Percentiles rank a stretch among this genome's conserved stretches.
Evolutionary conservation across 2,888 invertebrate species (phyloP).

Genomic region (Brassicogethes aeneus): DNA sequence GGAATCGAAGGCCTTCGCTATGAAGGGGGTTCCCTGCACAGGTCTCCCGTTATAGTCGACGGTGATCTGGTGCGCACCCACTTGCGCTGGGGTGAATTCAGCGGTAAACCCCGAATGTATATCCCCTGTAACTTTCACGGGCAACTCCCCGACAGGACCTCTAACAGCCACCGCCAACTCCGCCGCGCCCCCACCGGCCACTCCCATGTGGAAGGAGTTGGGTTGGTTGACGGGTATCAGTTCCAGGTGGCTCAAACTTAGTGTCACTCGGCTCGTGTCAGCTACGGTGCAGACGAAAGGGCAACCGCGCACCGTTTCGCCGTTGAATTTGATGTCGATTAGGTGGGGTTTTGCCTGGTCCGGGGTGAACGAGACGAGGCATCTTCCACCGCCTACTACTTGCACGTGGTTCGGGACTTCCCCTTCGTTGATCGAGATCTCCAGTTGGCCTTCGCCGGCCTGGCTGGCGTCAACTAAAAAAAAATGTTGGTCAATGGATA

Average conservation of each 20-base stretch:
- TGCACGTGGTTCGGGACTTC: slow-evolving; percentile 98
- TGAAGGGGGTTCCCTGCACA: slow-evolving; percentile 81
- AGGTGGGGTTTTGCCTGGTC: slow-evolving; percentile 84
- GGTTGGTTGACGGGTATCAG: slow-evolving; percentile 77
- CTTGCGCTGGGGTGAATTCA: slow-evolving; percentile 85
- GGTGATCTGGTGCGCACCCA: slow-evolving; percentile 87
- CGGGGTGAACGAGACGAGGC: slow-evolving; percentile 90
- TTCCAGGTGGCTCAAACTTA: slow-evolving; percentile 68
- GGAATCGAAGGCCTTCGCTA: slow-evolving; percentile 90
- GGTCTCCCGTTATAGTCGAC: slow-evolving; percentile 87
- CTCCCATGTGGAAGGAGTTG: slow-evolving; percentile 70
- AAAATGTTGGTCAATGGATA: background rate
- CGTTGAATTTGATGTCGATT: slow-evolving; percentile 94
- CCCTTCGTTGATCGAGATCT: slow-evolving; percentile 98
- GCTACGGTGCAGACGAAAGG: slow-evolving; percentile 83
- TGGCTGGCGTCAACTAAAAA: slow-evolving; percentile 91
- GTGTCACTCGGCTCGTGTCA: slow-evolving; percentile 66
- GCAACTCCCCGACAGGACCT: slow-evolving; percentile 78
- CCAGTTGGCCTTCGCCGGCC: slow-evolving; percentile 97
- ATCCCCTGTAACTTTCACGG: slow-evolving; percentile 82
- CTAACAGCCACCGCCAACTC: slow-evolving; percentile 84
- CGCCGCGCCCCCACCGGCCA: slow-evolving; percentile 64
- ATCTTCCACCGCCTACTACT: slow-evolving; percentile 91
- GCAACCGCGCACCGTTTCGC: slow-evolving; percentile 85
- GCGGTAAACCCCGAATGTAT: slow-evolving; percentile 81